Conservation (phyloP, 2,113 vertebrate species). For the Crotophaga sulcirostris region DNA sequence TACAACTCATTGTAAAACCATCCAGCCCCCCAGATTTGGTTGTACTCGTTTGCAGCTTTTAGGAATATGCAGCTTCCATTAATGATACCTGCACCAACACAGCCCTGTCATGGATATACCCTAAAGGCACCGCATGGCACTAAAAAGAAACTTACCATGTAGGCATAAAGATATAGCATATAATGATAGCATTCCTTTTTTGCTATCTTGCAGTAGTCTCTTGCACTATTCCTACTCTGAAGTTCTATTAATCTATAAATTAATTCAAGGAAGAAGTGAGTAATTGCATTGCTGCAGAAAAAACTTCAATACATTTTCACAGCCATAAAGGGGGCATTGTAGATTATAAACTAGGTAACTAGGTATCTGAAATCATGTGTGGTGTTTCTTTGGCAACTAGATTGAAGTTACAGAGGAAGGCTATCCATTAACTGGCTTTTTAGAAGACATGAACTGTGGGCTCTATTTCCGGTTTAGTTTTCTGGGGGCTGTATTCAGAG, state of each 20-base stretch:
- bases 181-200: neutral
- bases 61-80: neutral
- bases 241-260: neutral
- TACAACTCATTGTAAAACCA: neutral
- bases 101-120: neutral
- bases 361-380: neutral
- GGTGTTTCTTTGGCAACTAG: neutral
- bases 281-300: neutral
- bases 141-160: neutral
- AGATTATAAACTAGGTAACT: neutral
- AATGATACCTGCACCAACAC: neutral
- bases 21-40: neutral
- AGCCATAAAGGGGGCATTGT: neutral
- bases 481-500: neutral
- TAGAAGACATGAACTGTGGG: neutral
- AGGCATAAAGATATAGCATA: neutral
- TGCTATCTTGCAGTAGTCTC: too few relatives aligned
- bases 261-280: neutral
- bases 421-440: slow-evolving; percentile 27
- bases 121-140: neutral
- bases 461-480: neutral
- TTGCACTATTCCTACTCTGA: neutral
- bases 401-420: neutral
- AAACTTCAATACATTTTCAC: neutral
- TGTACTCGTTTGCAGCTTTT: neutral